Evolutionary conservation across 2,797 vertebrate genomes (phyloP).

Genomic region (Urocyon cinereoargenteus): DNA sequence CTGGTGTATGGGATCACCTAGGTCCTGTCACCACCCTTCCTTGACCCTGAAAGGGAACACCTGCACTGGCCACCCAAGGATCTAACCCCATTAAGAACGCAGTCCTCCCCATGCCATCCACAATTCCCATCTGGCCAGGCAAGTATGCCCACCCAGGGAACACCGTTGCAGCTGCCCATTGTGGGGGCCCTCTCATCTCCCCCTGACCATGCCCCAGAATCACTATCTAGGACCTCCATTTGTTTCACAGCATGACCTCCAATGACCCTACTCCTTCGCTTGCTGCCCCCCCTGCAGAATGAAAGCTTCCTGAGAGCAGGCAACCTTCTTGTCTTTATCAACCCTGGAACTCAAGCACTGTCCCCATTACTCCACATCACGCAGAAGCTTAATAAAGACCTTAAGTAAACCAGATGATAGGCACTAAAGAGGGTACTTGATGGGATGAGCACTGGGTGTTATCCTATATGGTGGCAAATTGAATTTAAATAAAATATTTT

Average conservation of each 20-base stretch:
- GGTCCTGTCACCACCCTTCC: background rate
- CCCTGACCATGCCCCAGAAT: background rate
- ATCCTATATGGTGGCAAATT: too few relatives aligned
- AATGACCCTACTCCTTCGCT: background rate
- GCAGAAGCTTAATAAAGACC: background rate
- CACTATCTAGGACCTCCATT: background rate
- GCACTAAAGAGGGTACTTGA: too few relatives aligned
- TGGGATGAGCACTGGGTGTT: too few relatives aligned
- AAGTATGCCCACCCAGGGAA: background rate
- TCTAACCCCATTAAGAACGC: background rate
- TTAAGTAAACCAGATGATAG: too few relatives aligned
- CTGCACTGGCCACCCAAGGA: background rate
- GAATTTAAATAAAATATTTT: too few relatives aligned
- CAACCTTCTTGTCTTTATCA: background rate
- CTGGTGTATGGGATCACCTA: background rate
- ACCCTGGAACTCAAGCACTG: background rate
- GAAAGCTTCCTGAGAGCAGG: background rate
- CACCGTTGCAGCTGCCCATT: background rate
- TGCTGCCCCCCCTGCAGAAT: rapidly evolving
- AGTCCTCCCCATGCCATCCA: too few relatives aligned
- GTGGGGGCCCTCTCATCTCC: background rate
- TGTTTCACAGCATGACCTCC: background rate
- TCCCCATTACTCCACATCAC: background rate
- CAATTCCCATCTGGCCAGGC: background rate
- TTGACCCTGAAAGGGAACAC: background rate